Base-by-base conservation (phyloP, 1,140 invertebrate species). In the Mercenaria mercenaria region DNA sequence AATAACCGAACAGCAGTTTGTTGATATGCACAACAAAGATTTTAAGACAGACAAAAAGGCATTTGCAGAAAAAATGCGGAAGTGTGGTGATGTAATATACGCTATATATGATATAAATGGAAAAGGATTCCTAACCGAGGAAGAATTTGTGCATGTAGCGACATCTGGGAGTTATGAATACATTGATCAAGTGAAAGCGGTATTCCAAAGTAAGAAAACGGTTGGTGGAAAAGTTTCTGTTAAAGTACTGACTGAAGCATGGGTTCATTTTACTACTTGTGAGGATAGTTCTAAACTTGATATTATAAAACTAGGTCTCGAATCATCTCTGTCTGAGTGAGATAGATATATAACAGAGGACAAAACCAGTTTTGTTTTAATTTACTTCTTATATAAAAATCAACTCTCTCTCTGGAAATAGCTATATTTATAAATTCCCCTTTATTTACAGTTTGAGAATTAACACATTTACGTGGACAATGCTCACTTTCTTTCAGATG, bases 251-350 rank as follows among this genome's bases (percentile, higher is more conserved):
- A 41, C 37, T 3, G 34, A 72, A 20, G 34, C 67, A 1, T 72
- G 67, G 67, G 67, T 72, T 1, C 67, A 39, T 2, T 72, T 72
- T 39, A 20, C 67, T 1, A 72, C 67, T 18, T 10, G 67, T 29
- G 67, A 72, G 37, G 67, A 72, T 23, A 72, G 67, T 72, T 37
- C 67, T 3, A 72, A 72, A 41, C 67, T 37, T 13, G 67, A 72
- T 72, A 72, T 72, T 11, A 39, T 72, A 8, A 72, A 72, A 39
- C 15, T 39, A 0, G 67, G 34, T 20, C 29, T 72, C 3, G 67
- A 72, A 29, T 64, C 59, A 8, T 26, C 59, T 6, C 20, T 64
- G n/a, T n/a, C n/a, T n/a, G n/a, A n/a, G n/a, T n/a, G n/a, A n/a
- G n/a, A n/a, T n/a, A n/a, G n/a, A n/a, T n/a, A n/a, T n/a, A n/a